These are phyloP conservation scores for Stigmatopora argus DNA, from an alignment of 2,113 vertebrate genomes.

Conservation along the genomic window DNA sequence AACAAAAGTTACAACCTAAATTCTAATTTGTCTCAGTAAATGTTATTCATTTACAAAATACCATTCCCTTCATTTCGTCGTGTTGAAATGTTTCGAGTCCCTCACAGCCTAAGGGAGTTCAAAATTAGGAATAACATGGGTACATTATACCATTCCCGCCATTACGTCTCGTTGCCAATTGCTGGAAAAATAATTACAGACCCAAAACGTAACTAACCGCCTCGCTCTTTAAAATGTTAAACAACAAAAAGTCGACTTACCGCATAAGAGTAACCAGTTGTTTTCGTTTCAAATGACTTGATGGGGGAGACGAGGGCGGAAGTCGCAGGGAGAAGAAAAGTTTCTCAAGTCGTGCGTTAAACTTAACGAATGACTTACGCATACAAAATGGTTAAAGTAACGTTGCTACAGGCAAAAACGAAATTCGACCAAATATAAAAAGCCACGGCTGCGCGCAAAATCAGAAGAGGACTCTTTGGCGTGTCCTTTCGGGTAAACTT, in stretches of 20 bases:
- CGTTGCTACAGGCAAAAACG: background rate
- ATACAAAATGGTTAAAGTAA: conserved; percentile 22
- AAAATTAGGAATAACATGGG: background rate
- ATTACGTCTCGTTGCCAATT: conserved; percentile 5
- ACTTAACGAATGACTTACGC: conserved; percentile 14
- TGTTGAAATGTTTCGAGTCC: background rate
- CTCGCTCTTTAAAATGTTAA: conserved; percentile 2
- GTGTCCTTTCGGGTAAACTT: conserved; percentile 13
- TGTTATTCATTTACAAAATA: background rate
- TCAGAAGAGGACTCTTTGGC: background rate
- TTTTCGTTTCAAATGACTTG: conserved; percentile 21
- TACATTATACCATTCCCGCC: conserved; percentile 34
- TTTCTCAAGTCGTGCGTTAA: conserved; percentile 16
- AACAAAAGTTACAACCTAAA: background rate
- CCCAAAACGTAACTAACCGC: background rate
- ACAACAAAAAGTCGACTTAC: conserved; percentile 48
- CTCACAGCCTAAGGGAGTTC: background rate
- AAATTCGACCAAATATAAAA: background rate
- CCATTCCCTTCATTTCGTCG: background rate
- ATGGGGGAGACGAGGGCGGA: conserved; percentile 56
- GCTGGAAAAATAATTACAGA: background rate
- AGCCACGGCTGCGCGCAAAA: background rate
- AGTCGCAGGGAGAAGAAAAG: conserved; percentile 44
- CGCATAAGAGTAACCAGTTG: conserved; percentile 57
- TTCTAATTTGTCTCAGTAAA: background rate